Evolutionary conservation across 2,113 vertebrate genomes (phyloP).

Genomic region (Amblyornis subalaris): DNA sequence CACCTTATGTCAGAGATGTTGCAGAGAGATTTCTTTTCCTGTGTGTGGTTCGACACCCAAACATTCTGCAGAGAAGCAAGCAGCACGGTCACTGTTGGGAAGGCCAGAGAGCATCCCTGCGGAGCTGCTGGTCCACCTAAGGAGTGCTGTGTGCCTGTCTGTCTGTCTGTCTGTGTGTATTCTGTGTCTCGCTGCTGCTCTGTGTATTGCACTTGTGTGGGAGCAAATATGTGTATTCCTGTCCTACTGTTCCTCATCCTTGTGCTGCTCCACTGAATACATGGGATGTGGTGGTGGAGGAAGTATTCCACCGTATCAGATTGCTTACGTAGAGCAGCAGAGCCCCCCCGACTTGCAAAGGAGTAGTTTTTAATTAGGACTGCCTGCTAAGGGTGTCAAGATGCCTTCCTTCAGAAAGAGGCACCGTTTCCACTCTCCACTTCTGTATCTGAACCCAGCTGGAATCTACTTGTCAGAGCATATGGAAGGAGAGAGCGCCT

Average conservation of each 20-base stretch:
- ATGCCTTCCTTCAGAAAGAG: background rate
- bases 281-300: background rate
- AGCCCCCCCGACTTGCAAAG: background rate
- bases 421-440: background rate
- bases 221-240: background rate
- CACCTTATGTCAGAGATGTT: background rate
- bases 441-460: background rate
- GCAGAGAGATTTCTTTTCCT: background rate
- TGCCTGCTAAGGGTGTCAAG: background rate
- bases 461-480: background rate
- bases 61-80: background rate
- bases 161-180: too few relatives aligned
- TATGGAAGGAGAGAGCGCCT: background rate
- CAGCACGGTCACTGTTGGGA: background rate
- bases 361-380: background rate
- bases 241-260: background rate
- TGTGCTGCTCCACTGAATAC: background rate
- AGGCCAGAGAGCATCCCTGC: background rate
- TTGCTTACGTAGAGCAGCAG: background rate
- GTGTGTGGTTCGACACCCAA: background rate
- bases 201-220: background rate
- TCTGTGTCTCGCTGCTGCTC: background rate
- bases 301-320: background rate
- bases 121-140: background rate
- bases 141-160: background rate